phyloP scores from a whole-genome alignment of 37 sponge, comb jelly and placozoan species.

The Beroe forskalii region DNA sequence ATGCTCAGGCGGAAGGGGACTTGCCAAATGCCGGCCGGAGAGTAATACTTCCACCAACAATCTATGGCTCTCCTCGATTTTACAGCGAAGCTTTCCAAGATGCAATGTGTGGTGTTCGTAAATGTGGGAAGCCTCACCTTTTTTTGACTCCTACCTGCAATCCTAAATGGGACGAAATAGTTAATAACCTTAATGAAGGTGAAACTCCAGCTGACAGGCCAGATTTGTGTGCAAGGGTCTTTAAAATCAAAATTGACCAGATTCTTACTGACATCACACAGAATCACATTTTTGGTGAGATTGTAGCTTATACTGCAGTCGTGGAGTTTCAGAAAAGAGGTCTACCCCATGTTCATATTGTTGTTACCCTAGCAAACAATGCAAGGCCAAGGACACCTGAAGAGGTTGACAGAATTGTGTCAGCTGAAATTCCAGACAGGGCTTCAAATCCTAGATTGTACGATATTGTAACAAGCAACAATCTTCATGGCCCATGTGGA shows the following conservation, averaged over 20 bases:
- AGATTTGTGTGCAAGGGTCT: slow-evolving; percentile 2
- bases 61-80: background rate
- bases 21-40: background rate
- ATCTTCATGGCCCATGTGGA: slow-evolving; percentile 36
- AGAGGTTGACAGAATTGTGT: background rate
- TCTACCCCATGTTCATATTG: slow-evolving; percentile 21
- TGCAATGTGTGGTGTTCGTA: background rate
- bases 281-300: background rate
- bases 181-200: background rate
- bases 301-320: background rate
- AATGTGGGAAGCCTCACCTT: slow-evolving; percentile 13
- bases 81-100: background rate
- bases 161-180: slow-evolving; percentile 29
- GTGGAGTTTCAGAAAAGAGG: slow-evolving; percentile 45
- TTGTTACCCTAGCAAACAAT: background rate
- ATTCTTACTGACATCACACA: background rate
- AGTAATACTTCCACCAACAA: background rate
- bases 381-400: slow-evolving; percentile 3
- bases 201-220: slow-evolving; percentile 7
- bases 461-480: background rate
- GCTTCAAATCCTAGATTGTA: background rate
- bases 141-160: background rate
- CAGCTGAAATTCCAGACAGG: slow-evolving; percentile 22
- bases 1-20: background rate
- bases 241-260: background rate